These are phyloP conservation scores for Micromys minutus DNA, from an alignment of 2,113 vertebrate species.

Conservation along the genomic window DNA sequence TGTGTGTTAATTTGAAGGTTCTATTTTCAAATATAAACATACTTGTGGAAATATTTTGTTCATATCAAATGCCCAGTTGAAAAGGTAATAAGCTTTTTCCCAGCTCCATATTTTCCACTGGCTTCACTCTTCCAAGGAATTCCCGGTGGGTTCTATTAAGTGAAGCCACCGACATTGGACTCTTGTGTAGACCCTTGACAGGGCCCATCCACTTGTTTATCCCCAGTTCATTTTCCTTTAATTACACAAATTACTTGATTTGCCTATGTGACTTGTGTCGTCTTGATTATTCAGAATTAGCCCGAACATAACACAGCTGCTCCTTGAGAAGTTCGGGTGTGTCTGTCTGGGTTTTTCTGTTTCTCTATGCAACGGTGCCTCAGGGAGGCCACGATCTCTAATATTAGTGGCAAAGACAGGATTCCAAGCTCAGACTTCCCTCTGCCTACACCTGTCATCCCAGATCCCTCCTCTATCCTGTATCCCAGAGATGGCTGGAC, in stretches of 20 bases:
- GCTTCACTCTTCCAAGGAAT: not conserved
- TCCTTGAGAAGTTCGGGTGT: constrained; percentile 32
- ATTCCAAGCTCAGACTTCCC: not conserved
- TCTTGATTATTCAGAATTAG: constrained; percentile 67
- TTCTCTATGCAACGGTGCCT: not conserved
- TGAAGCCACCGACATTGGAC: not conserved
- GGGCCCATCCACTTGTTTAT: constrained; percentile 34
- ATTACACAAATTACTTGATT: constrained; percentile 61
- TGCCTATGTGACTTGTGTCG: constrained; percentile 59
- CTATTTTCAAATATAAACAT: not conserved
- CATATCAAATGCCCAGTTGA: not conserved
- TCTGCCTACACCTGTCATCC: not conserved
- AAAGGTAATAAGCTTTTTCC: not conserved
- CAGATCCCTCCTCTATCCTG: not conserved
- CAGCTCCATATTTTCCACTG: not conserved
- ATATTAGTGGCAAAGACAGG: not conserved
- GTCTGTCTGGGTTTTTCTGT: constrained; percentile 6
- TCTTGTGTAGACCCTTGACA: not conserved
- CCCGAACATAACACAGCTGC: constrained; percentile 64
- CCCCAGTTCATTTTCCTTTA: constrained; percentile 64
- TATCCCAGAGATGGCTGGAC: not conserved
- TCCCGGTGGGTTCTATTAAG: not conserved
- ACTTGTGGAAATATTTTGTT: not conserved
- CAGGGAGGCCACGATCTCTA: not conserved
- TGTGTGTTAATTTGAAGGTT: not conserved